These are phyloP conservation scores for Eriosoma lanigerum DNA, from an alignment of 1,140 invertebrate species.

Conservation along the genomic window DNA sequence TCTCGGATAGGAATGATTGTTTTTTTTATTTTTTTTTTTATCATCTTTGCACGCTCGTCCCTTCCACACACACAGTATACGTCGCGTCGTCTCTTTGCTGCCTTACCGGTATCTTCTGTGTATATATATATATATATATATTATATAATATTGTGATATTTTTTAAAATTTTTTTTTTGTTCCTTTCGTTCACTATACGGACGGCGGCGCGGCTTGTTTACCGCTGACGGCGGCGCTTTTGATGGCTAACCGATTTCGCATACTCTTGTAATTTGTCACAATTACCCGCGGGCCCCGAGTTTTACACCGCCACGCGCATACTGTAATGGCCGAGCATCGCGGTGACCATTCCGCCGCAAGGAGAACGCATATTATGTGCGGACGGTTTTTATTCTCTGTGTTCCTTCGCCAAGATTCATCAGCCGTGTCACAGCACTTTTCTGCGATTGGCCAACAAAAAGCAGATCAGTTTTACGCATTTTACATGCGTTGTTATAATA, in stretches of 20 bases:
- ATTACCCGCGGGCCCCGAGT: slow-evolving; percentile 6
- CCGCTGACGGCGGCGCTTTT: slow-evolving; percentile 36
- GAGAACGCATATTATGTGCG: not conserved
- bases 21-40: not conserved
- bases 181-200: not conserved
- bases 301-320: not conserved
- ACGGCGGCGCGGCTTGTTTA: slow-evolving; percentile 18
- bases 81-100: not conserved
- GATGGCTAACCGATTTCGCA: slow-evolving; percentile 41
- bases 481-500: too few relatives aligned
- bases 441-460: not conserved
- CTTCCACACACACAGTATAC: not conserved
- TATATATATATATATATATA: too few relatives aligned
- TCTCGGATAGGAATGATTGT: not conserved
- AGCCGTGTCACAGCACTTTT: not conserved
- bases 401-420: too few relatives aligned
- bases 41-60: not conserved
- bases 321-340: slow-evolving; percentile 12
- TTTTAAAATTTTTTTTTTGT: slow-evolving; percentile 10
- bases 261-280: slow-evolving; percentile 49
- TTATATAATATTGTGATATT: too few relatives aligned
- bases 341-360: not conserved
- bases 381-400: not conserved
- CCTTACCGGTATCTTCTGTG: too few relatives aligned
- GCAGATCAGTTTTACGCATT: too few relatives aligned